Percentiles rank a stretch among this genome's conserved stretches.
phyloP scores from a whole-genome alignment of 2,113 vertebrate species.

The Toxostoma redivivum region DNA sequence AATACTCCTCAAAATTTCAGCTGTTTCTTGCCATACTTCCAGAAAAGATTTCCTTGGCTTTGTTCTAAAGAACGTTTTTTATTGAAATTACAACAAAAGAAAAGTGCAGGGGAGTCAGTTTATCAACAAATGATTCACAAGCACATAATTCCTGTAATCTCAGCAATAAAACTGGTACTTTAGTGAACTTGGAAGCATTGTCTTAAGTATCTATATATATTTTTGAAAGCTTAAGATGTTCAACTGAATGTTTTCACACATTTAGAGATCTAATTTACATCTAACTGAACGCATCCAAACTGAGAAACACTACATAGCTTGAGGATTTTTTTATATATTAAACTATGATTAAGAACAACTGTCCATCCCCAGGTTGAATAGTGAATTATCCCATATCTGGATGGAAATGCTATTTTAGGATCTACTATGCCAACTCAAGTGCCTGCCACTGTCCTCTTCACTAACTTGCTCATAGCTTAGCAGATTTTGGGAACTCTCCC shows the following conservation, averaged over 20 bases:
- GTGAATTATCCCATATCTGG: neutral
- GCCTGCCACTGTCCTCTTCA: neutral
- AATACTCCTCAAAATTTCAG: neutral
- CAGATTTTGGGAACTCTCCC: neutral
- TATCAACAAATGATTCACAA: neutral
- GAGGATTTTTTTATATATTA: neutral
- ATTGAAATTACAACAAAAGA: neutral
- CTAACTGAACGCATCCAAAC: neutral
- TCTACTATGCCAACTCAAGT: neutral
- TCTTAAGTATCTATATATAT: neutral
- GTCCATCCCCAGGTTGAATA: accelerated
- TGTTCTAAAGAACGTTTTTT: neutral
- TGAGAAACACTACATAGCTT: accelerated
- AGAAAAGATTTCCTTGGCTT: neutral
- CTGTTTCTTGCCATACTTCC: neutral
- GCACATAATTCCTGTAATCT: neutral
- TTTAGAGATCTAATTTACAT: neutral
- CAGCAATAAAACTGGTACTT: neutral
- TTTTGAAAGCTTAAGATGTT: neutral
- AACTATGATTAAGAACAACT: neutral
- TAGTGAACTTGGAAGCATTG: neutral
- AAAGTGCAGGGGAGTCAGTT: neutral
- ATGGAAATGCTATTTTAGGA: neutral
- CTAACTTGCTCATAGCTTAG: neutral
- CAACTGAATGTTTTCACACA: neutral